Conservation (phyloP, 2,888 invertebrate species). For the Lymantria dispar region DNA sequence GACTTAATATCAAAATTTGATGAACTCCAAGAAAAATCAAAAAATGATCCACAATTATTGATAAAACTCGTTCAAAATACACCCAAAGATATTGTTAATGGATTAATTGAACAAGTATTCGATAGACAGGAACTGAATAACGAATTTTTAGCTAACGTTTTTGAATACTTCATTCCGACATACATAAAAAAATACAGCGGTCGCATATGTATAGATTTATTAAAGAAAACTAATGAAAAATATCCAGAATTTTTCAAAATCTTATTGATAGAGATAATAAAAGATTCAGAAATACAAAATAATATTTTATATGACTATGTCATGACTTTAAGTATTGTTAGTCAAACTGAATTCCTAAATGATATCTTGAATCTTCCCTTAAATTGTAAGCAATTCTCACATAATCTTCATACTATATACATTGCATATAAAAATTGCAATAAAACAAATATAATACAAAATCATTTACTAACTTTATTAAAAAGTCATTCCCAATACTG, state of each 20-base stretch:
- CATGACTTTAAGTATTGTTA: conserved; percentile 26
- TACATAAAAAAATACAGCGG: conserved; percentile 46
- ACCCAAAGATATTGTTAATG: conserved; percentile 36
- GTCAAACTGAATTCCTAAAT: conserved; percentile 36
- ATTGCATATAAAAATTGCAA: conserved; percentile 49
- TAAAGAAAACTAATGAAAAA: conserved; percentile 39
- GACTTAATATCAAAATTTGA: conserved; percentile 38
- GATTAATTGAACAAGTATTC: conserved; percentile 45
- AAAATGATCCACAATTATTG: conserved; percentile 33
- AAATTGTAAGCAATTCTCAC: conserved; percentile 37
- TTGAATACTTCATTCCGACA: conserved; percentile 38
- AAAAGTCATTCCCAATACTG: conserved; percentile 32
- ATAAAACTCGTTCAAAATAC: conserved; percentile 40
- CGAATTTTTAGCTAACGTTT: conserved; percentile 37
- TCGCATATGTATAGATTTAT: conserved; percentile 44
- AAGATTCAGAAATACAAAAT: conserved; percentile 40
- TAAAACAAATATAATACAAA: conserved; percentile 45
- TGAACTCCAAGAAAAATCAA: conserved; percentile 39
- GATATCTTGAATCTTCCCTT: conserved; percentile 39
- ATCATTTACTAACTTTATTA: conserved; percentile 39
- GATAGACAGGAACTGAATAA: conserved; percentile 18
- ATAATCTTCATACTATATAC: conserved; percentile 50
- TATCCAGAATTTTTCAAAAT: conserved; percentile 37
- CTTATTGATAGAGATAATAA: conserved; percentile 48
- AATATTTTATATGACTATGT: conserved; percentile 50